Conservation (phyloP, 2,113 vertebrate genomes). For the Tragelaphus strepsiceros region DNA sequence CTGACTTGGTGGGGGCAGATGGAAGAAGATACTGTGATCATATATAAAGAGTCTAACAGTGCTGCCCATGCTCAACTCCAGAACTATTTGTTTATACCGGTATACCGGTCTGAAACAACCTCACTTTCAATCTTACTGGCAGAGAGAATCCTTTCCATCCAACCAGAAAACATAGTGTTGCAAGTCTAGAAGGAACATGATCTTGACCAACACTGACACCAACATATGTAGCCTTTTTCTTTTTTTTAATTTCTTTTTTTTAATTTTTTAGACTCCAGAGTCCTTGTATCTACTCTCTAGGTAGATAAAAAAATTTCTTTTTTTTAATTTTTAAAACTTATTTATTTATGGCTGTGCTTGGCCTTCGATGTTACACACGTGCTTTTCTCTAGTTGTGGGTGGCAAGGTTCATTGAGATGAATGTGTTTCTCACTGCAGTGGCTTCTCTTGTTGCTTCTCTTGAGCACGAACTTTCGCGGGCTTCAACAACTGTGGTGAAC, state of each 20-base stretch:
- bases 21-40: not conserved
- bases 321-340: not conserved
- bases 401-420: not conserved
- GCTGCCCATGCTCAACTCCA: not conserved
- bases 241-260: too few relatives aligned
- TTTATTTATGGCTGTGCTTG: not conserved
- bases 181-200: not conserved
- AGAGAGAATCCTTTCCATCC: not conserved
- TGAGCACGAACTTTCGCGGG: fast-evolving
- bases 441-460: not conserved
- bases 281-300: too few relatives aligned
- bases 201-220: not conserved
- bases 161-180: not conserved
- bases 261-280: too few relatives aligned
- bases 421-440: not conserved
- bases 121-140: not conserved
- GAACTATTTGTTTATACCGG: not conserved
- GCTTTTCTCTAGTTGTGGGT: not conserved
- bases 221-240: not conserved
- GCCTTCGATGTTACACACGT: not conserved
- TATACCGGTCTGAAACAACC: not conserved
- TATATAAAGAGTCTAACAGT: not conserved
- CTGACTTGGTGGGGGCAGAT: not conserved
- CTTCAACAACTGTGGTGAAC: not conserved
- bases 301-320: too few relatives aligned